phyloP scores from a whole-genome alignment of 1,140 invertebrate species.

The Drosophila melanogaster region Release_6_plus_ISO1_MT NT_033777.3:17585001-17585500 shows the following conservation, averaged over 20 bases:
- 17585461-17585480: constrained; percentile 69
- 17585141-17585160: constrained; percentile 82
- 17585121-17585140: constrained; percentile 40
- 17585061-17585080: neutral
- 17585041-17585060: neutral
- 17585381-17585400: constrained; percentile 9
- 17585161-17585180: constrained; percentile 74
- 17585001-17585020: no score
- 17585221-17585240: constrained; percentile 79
- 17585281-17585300: constrained; percentile 79
- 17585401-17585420: constrained; percentile 68
- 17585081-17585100: constrained; percentile 22
- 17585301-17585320: constrained; percentile 70
- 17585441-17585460: constrained; percentile 60
- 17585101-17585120: constrained; percentile 2
- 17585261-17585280: constrained; percentile 70
- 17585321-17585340: constrained; percentile 64
- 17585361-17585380: neutral
- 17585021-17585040: no score
- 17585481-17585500: constrained; percentile 38
- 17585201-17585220: constrained; percentile 61
- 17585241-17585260: constrained; percentile 62
- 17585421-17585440: constrained; percentile 72
- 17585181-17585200: constrained; percentile 10
- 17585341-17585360: constrained; percentile 68